Conservation (phyloP, 1,140 invertebrate species). For the Patella vulgata region DNA sequence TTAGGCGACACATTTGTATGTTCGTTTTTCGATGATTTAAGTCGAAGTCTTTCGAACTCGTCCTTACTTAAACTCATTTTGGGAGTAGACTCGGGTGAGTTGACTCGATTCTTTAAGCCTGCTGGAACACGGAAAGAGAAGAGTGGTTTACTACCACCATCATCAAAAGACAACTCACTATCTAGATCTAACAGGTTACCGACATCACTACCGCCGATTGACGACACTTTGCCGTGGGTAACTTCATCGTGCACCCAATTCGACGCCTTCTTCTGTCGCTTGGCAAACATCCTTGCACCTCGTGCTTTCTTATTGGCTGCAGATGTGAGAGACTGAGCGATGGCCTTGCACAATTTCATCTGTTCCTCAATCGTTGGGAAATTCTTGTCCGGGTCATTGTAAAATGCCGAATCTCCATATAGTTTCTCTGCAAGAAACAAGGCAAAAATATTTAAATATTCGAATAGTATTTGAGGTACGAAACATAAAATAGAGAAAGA, state of each 20-base stretch:
- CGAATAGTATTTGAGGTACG: too few species aligned
- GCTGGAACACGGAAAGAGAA: constrained; percentile 48
- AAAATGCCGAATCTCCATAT: constrained; percentile 94
- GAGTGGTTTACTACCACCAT: constrained; percentile 44
- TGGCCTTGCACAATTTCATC: constrained; percentile 88
- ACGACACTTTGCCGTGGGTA: constrained; percentile 71
- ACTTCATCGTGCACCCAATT: constrained; percentile 95
- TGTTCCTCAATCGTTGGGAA: constrained; percentile 96
- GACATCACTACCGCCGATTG: constrained; percentile 24
- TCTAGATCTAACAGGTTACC: constrained; percentile 43
- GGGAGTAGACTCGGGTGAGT: constrained; percentile 27
- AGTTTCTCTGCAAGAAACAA: constrained; percentile 79
- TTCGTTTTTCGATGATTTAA: constrained; percentile 41
- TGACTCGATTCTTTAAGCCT: constrained; percentile 39
- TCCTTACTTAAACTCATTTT: constrained; percentile 51
- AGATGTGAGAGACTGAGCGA: constrained; percentile 91
- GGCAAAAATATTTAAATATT: constrained; percentile 9
- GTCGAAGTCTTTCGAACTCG: constrained; percentile 48
- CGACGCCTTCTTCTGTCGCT: constrained; percentile 89
- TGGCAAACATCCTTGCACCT: constrained; percentile 95
- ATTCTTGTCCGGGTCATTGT: constrained; percentile 76
- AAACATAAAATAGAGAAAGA: neutral
- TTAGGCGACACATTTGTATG: constrained; percentile 43
- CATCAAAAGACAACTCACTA: constrained; percentile 38
- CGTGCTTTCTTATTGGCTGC: constrained; percentile 90